phyloP scores from a whole-genome alignment of 2,888 invertebrate species.

The Rhagium mordax region DNA sequence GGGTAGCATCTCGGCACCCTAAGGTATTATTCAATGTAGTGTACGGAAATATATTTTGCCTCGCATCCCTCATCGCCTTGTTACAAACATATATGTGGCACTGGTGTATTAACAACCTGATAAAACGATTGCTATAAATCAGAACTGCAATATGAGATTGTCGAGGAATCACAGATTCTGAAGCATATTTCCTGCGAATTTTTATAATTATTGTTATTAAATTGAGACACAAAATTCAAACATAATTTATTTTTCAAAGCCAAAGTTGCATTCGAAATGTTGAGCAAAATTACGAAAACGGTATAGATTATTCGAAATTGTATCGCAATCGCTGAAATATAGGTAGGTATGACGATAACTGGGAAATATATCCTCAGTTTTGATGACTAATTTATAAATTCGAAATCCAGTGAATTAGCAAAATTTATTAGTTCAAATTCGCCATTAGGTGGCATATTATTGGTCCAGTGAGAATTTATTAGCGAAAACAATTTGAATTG shows the following conservation, averaged over 20 bases:
- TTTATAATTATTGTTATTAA: no score
- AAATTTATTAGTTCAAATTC: neutral
- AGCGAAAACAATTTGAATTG: neutral
- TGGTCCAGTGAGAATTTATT: neutral
- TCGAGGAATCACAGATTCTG: slow-evolving; percentile 27
- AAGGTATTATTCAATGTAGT: slow-evolving; percentile 28
- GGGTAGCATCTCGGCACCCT: slow-evolving; percentile 12
- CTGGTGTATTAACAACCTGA: slow-evolving; percentile 35
- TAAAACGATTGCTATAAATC: slow-evolving; percentile 36
- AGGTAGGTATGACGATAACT: neutral
- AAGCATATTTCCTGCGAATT: no score
- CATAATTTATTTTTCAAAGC: no score
- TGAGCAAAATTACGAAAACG: no score
- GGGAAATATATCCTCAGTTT: neutral
- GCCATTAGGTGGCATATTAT: neutral
- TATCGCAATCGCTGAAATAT: neutral
- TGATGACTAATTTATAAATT: neutral
- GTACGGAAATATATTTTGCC: slow-evolving; percentile 26
- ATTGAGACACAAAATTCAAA: no score
- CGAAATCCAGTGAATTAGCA: neutral
- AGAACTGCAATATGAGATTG: slow-evolving; percentile 27
- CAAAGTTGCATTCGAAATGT: slow-evolving; percentile 19
- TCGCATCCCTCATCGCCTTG: slow-evolving; percentile 25
- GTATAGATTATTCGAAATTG: no score
- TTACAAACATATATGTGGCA: slow-evolving; percentile 28